A percentile compares a stretch with the other conserved stretches of the same genome.
These are phyloP conservation scores for Pristis pectinata DNA, from an alignment of 2,797 vertebrate genomes.

Conservation along the genomic window DNA sequence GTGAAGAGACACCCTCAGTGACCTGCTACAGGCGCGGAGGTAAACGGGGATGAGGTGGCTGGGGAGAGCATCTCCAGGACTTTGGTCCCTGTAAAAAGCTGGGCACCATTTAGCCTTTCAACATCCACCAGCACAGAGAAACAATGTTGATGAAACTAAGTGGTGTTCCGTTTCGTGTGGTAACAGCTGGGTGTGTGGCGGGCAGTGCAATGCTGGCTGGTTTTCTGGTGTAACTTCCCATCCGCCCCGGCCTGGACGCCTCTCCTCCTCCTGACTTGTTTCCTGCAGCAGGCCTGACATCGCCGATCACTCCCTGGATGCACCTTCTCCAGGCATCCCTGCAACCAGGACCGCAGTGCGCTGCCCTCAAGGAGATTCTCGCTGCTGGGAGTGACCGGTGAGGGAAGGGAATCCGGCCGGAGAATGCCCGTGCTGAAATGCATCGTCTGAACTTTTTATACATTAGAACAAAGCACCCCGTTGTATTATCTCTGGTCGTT, in stretches of 20 bases:
- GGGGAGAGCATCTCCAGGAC: not conserved
- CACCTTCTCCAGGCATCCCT: not conserved
- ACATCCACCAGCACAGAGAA: not conserved
- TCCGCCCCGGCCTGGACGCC: not conserved
- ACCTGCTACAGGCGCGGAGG: not conserved
- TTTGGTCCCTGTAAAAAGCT: not conserved
- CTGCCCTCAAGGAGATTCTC: no score
- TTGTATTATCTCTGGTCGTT: not conserved
- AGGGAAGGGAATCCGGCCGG: not conserved
- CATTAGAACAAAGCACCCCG: not conserved
- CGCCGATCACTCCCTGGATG: not conserved
- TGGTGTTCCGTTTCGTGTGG: no score
- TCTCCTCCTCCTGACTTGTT: not conserved
- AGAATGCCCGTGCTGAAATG: not conserved
- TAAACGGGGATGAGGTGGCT: no score
- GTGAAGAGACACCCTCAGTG: not conserved
- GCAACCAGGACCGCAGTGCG: not conserved
- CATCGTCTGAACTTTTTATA: not conserved
- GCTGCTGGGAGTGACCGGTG: not conserved
- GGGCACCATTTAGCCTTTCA: not conserved
- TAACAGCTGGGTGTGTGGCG: not conserved
- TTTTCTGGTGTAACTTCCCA: not conserved
- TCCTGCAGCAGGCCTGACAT: not conserved
- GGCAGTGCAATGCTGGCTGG: not conserved
- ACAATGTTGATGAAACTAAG: not conserved